phyloP scores from a whole-genome alignment of 2,113 vertebrate genomes.

The Embiotoca jacksoni region DNA sequence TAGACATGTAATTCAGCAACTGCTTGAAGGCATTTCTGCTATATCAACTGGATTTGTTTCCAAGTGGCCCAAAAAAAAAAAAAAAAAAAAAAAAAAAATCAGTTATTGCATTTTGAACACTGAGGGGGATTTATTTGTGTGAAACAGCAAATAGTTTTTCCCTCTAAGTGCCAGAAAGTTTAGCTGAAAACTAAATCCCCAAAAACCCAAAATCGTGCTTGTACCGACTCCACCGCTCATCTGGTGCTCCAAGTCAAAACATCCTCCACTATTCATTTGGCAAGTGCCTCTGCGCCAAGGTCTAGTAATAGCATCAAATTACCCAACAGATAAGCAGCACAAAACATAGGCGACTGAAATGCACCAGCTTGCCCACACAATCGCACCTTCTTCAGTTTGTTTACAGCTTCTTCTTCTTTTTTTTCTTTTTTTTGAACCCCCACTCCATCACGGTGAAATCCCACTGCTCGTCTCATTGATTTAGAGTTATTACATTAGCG shows the following conservation, averaged over 20 bases:
- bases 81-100: not conserved
- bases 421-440: constrained; percentile 1
- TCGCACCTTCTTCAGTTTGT: constrained; percentile 43
- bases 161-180: not conserved
- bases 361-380: not conserved
- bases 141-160: not conserved
- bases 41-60: not conserved
- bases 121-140: not conserved
- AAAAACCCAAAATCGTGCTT: not conserved
- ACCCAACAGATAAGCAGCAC: constrained; percentile 24
- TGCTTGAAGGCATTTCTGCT: not conserved
- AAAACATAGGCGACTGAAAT: not conserved
- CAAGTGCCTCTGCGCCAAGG: not conserved
- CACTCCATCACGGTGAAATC: constrained; percentile 63
- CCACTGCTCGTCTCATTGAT: constrained; percentile 75
- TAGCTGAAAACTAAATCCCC: not conserved
- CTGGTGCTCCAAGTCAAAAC: constrained; percentile 16
- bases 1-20: not conserved
- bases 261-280: constrained; percentile 14
- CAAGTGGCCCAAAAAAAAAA: not conserved
- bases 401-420: constrained; percentile 14
- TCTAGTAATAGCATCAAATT: constrained; percentile 24
- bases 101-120: not conserved
- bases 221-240: not conserved
- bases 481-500: constrained; percentile 80